Percentiles rank a stretch among this genome's conserved stretches.
These are phyloP conservation scores for Sterrhoptilus dennistouni DNA, from an alignment of 2,113 vertebrate species.

Conservation along the genomic window DNA sequence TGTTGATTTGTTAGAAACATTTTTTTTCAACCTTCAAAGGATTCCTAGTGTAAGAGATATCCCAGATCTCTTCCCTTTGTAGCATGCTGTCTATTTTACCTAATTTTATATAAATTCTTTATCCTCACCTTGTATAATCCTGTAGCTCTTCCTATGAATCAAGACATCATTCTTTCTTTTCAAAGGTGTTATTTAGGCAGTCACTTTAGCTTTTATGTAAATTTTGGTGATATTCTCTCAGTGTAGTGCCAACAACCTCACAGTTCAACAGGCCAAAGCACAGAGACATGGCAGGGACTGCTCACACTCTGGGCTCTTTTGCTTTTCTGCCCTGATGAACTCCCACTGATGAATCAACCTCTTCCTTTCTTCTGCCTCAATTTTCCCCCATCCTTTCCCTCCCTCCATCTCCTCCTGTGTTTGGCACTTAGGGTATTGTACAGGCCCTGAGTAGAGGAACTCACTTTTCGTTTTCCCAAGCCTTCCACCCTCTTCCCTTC, in stretches of 20 bases:
- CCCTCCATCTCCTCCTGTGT: not conserved
- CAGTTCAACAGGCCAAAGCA: not conserved
- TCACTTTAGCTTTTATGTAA: not conserved
- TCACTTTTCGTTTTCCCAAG: not conserved
- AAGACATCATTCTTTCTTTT: not conserved
- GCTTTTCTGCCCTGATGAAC: not conserved
- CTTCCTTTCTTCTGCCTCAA: not conserved
- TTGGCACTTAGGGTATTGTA: not conserved
- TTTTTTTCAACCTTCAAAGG: not conserved
- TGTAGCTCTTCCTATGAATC: not conserved
- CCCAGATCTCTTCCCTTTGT: not conserved
- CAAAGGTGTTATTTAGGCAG: not conserved
- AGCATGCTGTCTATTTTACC: not conserved
- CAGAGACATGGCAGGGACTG: not conserved
- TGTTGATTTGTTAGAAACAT: not conserved
- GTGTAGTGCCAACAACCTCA: not conserved
- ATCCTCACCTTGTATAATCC: not conserved
- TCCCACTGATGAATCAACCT: not conserved
- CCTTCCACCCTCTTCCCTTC: not conserved
- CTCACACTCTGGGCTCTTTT: not conserved
- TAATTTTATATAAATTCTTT: not conserved
- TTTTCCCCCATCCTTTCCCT: not conserved
- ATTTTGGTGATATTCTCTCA: not conserved
- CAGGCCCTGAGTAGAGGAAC: not conserved
- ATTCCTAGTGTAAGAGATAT: not conserved